Base-by-base conservation (phyloP, 2,888 invertebrate species). In the Nomada goodeniana region DNA sequence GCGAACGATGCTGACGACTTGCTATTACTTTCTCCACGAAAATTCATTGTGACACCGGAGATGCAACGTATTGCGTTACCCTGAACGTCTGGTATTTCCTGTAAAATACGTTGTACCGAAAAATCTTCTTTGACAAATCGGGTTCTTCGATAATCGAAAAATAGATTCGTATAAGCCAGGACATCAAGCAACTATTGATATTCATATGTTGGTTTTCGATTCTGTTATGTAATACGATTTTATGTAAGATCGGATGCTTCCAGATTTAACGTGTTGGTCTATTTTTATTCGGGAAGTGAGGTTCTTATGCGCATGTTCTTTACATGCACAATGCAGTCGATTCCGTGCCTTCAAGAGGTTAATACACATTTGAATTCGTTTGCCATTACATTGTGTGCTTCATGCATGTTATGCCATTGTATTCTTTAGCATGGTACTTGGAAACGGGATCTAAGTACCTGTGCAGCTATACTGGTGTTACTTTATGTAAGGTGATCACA, bases 331-430 rank as follows among this genome's bases (percentile, higher is more conserved):
- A 57, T 44, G 57, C 4, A 26, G n/a, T 26, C 26, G 44, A 59
- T 69, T 47, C 57, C 7, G 55, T 42, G 15, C 9, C 42, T 57
- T 26, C 26, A 26, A 23, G n/a, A 69, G 57, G 69, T 69, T 69
- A 57, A 69, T 57, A 69, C 57, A 69, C 69, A 57, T 69, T 68
- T 18, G 55, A 42, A 44, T 53, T 23, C 55, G 29, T 52, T 57
- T 44, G 44, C 23, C 26, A n/a, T 44, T 57, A 23, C 68, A 55
- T 69, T n/a, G 57, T 44, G n/a, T 0, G 44, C 44, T 23, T 42
- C 9, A 53, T 20, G 20, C 55, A 18, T 18, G 42, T 53, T 36
- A 15, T 42, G 18, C 55, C 42, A 68, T 68, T 68, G 68, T 68
- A 68, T 68, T 68, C 68, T 57, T 68, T 44, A 68, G 15, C 55